A percentile compares a stretch with the other conserved stretches of the same genome.
Evolutionary conservation across 2,113 vertebrate species (phyloP).

Genomic region (Proteles cristata): DNA sequence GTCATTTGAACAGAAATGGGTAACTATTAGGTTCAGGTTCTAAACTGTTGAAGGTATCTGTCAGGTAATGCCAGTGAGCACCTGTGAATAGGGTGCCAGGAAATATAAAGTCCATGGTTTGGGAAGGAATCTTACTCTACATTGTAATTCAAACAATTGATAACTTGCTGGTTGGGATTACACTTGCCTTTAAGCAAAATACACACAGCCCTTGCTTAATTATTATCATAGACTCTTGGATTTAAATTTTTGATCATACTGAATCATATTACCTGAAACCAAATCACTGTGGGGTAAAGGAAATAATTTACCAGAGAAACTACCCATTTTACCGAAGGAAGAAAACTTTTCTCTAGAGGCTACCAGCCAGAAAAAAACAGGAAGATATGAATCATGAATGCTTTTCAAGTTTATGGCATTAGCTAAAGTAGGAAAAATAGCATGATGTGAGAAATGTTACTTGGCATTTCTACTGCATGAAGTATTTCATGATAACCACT

Average conservation of each 20-base stretch:
- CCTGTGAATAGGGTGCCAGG: not conserved
- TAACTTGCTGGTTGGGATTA: not conserved
- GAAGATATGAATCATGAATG: not conserved
- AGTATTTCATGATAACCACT: not conserved
- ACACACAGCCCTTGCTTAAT: not conserved
- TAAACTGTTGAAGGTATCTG: not conserved
- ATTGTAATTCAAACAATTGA: not conserved
- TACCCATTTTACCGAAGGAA: not conserved
- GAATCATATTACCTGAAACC: not conserved
- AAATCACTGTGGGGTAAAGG: not conserved
- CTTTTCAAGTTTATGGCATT: not conserved
- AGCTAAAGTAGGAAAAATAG: not conserved
- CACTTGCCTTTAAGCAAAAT: not conserved
- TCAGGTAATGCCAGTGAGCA: not conserved
- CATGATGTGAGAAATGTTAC: not conserved
- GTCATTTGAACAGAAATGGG: not conserved
- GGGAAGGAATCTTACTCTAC: not conserved
- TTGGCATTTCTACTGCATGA: not conserved
- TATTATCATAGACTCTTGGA: not conserved
- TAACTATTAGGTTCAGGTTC: not conserved
- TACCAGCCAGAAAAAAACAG: not conserved
- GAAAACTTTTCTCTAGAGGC: not conserved
- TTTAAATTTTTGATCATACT: constrained; percentile 6
- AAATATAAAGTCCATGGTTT: not conserved
- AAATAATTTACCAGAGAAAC: constrained; percentile 22